A percentile compares a stretch with the other conserved stretches of the same genome.
These are phyloP conservation scores for Mycogona germanica DNA, from an alignment of 2,888 invertebrate genomes.

Conservation along the genomic window DNA sequence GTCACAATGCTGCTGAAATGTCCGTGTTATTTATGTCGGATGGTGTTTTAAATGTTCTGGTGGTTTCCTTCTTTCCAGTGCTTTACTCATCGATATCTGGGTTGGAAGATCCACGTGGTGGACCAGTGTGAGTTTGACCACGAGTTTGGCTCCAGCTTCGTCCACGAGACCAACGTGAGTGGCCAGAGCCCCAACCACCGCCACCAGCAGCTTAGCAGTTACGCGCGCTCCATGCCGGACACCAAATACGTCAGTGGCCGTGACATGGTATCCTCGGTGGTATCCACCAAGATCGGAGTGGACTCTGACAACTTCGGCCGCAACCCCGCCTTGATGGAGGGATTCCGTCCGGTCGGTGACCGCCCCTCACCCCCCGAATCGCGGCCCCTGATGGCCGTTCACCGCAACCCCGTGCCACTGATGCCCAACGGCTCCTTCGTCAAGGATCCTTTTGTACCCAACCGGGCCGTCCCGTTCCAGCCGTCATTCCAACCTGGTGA, in stretches of 20 bases:
- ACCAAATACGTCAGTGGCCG: background rate
- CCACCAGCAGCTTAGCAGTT: background rate
- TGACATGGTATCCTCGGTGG: background rate
- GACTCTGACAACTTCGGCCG: background rate
- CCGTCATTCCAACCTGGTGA: constrained; percentile 25
- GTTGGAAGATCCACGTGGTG: constrained; percentile 84
- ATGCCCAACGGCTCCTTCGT: constrained; percentile 16
- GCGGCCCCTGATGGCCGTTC: background rate
- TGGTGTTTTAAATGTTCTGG: background rate
- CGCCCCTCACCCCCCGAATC: constrained; percentile 1
- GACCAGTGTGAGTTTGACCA: constrained; percentile 38
- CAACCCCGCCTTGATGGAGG: background rate
- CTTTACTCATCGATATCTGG: constrained; percentile 79
- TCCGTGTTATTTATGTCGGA: background rate
- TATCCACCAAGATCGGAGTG: constrained; percentile 14
- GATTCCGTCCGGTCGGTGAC: constrained; percentile 15
- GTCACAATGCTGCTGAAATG: background rate
- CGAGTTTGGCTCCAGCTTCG: constrained; percentile 16
- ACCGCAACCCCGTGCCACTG: no score
- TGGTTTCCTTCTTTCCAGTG: constrained; percentile 46
- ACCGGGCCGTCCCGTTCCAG: constrained; percentile 25
- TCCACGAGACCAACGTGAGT: constrained; percentile 12
- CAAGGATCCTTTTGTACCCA: constrained; percentile 20
- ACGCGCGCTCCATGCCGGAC: constrained; percentile 1
- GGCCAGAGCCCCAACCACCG: background rate